Base-by-base conservation (phyloP, 2,113 vertebrate species). In the Muscicapa adusta region DNA sequence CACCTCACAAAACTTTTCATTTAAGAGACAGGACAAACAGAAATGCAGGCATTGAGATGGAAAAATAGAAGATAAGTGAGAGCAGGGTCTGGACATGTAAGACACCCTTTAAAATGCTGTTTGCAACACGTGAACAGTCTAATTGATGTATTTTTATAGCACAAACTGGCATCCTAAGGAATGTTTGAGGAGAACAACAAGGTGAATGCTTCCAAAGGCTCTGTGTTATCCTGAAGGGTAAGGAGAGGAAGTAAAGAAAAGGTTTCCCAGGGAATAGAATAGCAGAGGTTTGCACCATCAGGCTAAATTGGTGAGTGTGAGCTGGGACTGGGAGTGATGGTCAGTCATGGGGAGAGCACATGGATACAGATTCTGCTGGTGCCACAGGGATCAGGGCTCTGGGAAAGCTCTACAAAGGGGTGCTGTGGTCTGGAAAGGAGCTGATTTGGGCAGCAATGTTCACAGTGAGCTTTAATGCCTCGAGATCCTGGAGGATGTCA, bases 261-360 rank as follows among this genome's bases (percentile, higher is more conserved):
- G 34, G 53, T 60, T 81, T 85, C 53, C 57, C 12, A 5, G 50
- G 70, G 18, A 75, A 22, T 1, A 38, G 40, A 66, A n/a, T 10
- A 65, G 47, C 34, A 82, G 33, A 63, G 18, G 9, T 36, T 70
- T 62, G 18, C 38, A 66, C 14, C 22, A 18, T 1, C 17, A 43
- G 33, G 38, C 36, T 78, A 2, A 38, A 71, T 26, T 31, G 6
- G 18, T 3, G 20, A 43, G 28, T 17, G 34, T 3, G 33, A 58
- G 4, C 26, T 81, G 73, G 61, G 74, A 23, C 43, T 74, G 51
- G 31, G 43, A 63, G 15, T 43, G 68, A 29, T 51, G 89, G 38
- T 38, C 18, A 7, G 18, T 18, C 1, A 0, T 13, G n/a, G 63
- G 77, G 57, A 50, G 47, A 67, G 15, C 3, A 5, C 0, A 0